phyloP scores from a whole-genome alignment of 2,888 invertebrate genomes.

The Linnaemya tessellans region DNA sequence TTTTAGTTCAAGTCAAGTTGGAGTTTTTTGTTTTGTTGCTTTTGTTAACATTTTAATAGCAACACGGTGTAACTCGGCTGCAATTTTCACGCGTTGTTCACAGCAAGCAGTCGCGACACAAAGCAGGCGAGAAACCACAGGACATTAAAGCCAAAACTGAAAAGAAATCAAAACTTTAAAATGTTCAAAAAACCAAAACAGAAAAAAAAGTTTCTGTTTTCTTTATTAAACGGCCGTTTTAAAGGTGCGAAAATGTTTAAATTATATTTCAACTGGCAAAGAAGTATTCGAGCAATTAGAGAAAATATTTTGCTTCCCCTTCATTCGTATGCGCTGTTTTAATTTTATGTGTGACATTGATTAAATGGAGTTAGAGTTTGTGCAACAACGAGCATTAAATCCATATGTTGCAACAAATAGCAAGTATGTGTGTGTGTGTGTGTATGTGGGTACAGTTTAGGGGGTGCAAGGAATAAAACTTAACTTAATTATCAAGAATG shows the following conservation, averaged over 20 bases:
- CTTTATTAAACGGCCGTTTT: not conserved
- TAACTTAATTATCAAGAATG: slow-evolving; percentile 70
- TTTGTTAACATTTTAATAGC: slow-evolving; percentile 24
- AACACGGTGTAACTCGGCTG: slow-evolving; percentile 71
- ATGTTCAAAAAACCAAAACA: slow-evolving; percentile 26
- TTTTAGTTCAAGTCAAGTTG: slow-evolving; percentile 6
- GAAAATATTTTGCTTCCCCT: not conserved
- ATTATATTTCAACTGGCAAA: not conserved
- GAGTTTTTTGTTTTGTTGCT: not conserved
- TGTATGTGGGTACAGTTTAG: not conserved
- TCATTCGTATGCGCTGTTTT: not conserved
- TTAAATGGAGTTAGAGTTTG: slow-evolving; percentile 55
- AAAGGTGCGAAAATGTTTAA: slow-evolving; percentile 53
- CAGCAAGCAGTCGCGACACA: slow-evolving; percentile 73
- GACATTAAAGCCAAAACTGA: slow-evolving; percentile 24
- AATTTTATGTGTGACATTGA: slow-evolving; percentile 56
- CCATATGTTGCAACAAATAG: slow-evolving; percentile 39
- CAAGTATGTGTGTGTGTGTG: not conserved
- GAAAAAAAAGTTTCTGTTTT: not conserved
- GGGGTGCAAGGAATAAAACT: slow-evolving; percentile 43
- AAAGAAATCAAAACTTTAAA: slow-evolving; percentile 28
- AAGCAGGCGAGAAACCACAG: slow-evolving; percentile 50
- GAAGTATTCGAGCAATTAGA: slow-evolving; percentile 41
- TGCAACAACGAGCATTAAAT: slow-evolving; percentile 21
- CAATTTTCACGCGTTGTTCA: slow-evolving; percentile 75